Evolutionary conservation across 2,113 vertebrate genomes (phyloP).

Genomic region (Phylloscopus whistleri): DNA sequence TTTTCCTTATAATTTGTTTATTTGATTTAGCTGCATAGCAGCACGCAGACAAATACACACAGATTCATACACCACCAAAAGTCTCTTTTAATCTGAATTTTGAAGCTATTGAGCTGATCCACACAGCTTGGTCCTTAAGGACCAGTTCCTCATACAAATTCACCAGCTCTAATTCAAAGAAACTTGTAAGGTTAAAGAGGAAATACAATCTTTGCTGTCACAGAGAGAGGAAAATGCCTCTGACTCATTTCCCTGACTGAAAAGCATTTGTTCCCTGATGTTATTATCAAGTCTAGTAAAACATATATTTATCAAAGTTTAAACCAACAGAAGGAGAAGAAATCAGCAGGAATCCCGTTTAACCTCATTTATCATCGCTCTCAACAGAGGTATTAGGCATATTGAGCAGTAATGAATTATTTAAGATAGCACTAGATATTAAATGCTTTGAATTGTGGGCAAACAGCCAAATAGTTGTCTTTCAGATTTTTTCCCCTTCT

Average conservation of each 20-base stretch:
- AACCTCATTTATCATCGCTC: conserved; percentile 27
- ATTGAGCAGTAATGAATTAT: conserved; percentile 58
- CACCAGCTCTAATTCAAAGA: background rate
- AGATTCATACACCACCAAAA: background rate
- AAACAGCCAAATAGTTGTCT: conserved; percentile 25
- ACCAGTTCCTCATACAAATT: background rate
- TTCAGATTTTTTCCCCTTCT: background rate
- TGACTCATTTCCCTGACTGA: background rate
- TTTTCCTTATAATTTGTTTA: background rate
- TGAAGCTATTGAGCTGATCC: background rate
- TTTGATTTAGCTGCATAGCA: background rate
- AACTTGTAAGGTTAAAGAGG: background rate
- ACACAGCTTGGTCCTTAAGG: background rate
- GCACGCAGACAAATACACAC: background rate
- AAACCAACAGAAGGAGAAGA: conserved; percentile 30
- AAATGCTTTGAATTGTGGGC: conserved; percentile 25
- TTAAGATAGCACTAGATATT: conserved; percentile 51
- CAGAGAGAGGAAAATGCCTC: background rate
- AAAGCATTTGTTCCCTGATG: background rate
- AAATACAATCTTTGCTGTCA: background rate
- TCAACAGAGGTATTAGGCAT: conserved; percentile 30
- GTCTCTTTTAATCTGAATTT: background rate
- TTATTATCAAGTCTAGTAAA: conserved; percentile 11
- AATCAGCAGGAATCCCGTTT: conserved; percentile 48
- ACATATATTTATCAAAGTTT: conserved; percentile 44